These are phyloP conservation scores for Helicoverpa assulta DNA, from an alignment of 2,888 invertebrate species.

Conservation along the genomic window DNA sequence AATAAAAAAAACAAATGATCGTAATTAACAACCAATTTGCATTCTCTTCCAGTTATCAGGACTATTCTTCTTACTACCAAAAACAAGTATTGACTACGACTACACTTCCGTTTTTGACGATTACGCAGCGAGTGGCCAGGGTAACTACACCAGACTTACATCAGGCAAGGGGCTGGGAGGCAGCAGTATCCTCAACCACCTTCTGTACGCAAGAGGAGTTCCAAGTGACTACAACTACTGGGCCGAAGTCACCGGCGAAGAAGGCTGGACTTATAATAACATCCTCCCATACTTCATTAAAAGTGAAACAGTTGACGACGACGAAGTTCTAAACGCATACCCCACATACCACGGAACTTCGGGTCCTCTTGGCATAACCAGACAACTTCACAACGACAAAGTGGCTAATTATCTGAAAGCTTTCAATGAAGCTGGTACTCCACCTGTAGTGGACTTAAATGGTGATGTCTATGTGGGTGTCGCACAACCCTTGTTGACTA, in stretches of 20 bases:
- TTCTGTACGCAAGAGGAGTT: conserved; percentile 11
- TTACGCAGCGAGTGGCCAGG: conserved; percentile 26
- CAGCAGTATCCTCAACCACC: conserved; percentile 33
- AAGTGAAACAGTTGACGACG: conserved; percentile 33
- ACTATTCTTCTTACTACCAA: conserved; percentile 16
- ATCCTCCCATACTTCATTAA: conserved; percentile 41
- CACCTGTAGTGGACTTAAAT: conserved; percentile 44
- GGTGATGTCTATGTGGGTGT: conserved; percentile 40
- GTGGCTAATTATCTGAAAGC: conserved; percentile 40
- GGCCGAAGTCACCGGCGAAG: conserved; percentile 21
- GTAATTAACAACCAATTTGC: not conserved
- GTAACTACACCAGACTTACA: conserved; percentile 36
- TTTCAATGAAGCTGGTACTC: conserved; percentile 48
- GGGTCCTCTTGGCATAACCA: conserved; percentile 45
- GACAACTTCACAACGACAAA: conserved; percentile 16
- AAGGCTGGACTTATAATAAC: conserved; percentile 28
- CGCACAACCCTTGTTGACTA: conserved; percentile 32
- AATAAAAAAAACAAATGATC: not conserved
- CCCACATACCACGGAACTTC: conserved; percentile 35
- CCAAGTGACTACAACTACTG: conserved; percentile 21
- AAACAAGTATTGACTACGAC: conserved; percentile 26
- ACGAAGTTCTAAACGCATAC: conserved; percentile 17
- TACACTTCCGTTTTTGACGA: conserved; percentile 30
- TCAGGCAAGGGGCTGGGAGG: conserved; percentile 45
- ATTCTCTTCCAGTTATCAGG: conserved; percentile 27